A percentile compares a stretch with the other conserved stretches of the same genome.
phyloP scores from a whole-genome alignment of 2,797 vertebrate species.

The Micromesistius poutassou region DNA sequence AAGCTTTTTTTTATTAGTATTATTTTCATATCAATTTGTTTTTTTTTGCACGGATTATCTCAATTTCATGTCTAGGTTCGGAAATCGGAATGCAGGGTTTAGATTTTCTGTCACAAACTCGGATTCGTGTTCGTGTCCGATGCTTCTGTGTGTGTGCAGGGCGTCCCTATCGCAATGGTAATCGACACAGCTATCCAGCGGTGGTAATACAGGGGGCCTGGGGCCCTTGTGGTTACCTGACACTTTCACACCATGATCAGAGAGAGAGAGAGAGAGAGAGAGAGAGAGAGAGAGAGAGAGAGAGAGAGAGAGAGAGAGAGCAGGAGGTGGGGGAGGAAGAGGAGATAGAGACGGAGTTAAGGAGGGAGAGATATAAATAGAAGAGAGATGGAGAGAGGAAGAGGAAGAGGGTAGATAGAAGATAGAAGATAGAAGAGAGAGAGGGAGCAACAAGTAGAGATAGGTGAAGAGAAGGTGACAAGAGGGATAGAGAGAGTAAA shows the following conservation, averaged over 20 bases:
- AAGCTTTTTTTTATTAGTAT: too few relatives aligned
- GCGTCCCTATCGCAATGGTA: not conserved
- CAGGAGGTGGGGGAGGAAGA: not conserved
- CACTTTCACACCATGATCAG: too few relatives aligned
- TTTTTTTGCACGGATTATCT: too few relatives aligned
- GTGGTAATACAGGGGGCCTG: too few relatives aligned
- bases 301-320: slow-evolving; percentile 43
- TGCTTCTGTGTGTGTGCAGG: too few relatives aligned
- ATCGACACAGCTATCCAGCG: not conserved
- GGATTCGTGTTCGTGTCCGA: too few relatives aligned
- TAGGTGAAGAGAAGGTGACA: not conserved
- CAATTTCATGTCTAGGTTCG: too few relatives aligned
- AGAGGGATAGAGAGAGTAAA: not conserved
- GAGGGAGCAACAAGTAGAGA: slow-evolving; percentile 2
- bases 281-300: slow-evolving; percentile 10
- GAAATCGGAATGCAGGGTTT: too few relatives aligned
- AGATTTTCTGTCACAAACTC: too few relatives aligned
- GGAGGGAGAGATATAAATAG: not conserved
- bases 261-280: not conserved
- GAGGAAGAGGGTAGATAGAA: not conserved
- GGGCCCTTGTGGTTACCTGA: too few relatives aligned
- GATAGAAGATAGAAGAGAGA: slow-evolving; percentile 11
- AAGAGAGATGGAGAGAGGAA: not conserved
- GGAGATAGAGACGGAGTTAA: too few relatives aligned
- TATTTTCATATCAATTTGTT: too few relatives aligned